phyloP scores from a whole-genome alignment of 1,140 invertebrate species.

The Ephestia elutella region DNA sequence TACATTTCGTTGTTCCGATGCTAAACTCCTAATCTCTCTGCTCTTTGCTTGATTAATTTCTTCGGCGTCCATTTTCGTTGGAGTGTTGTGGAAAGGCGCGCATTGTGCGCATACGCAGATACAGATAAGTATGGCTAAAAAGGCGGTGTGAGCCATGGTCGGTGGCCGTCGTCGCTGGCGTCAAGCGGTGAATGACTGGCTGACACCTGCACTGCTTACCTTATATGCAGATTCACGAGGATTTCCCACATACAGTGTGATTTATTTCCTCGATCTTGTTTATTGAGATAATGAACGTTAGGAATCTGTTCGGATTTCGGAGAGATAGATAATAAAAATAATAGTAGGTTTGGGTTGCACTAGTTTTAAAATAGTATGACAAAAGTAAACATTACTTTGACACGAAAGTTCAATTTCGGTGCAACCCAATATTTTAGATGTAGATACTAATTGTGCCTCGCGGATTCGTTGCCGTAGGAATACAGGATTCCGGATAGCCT shows the following conservation, averaged over 20 bases:
- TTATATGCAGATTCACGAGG: background rate
- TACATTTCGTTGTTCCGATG: background rate
- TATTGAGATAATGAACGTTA: background rate
- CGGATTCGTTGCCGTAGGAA: too few species aligned
- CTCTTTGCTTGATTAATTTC: background rate
- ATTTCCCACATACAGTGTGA: conserved; percentile 1
- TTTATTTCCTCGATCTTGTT: background rate
- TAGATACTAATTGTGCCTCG: too few species aligned
- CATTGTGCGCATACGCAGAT: background rate
- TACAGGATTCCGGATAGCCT: too few species aligned
- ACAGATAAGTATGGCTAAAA: background rate
- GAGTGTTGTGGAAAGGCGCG: background rate
- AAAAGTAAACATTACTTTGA: too few species aligned
- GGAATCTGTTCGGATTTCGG: background rate
- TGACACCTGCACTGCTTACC: background rate
- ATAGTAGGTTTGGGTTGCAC: too few species aligned
- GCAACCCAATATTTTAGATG: too few species aligned
- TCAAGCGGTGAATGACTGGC: background rate
- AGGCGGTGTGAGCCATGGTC: background rate
- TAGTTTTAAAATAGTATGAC: too few species aligned
- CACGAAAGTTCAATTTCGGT: too few species aligned
- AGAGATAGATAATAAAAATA: background rate
- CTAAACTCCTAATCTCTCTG: background rate
- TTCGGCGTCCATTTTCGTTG: background rate
- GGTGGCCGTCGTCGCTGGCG: background rate